Conservation (phyloP, 2,888 invertebrate genomes). For the Leucophora obtusa region DNA sequence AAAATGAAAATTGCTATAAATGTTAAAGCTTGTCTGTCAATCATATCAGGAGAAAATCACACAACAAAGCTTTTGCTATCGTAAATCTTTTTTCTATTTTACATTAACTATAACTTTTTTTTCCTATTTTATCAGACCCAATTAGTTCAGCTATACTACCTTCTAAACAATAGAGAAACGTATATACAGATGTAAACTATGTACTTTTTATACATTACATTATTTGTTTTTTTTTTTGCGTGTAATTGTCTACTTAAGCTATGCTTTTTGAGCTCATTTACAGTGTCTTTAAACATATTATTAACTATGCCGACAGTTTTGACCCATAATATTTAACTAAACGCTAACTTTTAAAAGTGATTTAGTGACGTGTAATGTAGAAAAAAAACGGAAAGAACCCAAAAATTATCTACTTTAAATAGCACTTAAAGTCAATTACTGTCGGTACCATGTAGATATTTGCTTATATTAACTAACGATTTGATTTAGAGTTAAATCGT, state of each 20-base stretch:
- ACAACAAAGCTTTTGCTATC: not conserved
- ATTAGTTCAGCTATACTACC: conserved; percentile 54
- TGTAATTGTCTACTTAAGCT: conserved; percentile 53
- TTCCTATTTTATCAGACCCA: conserved; percentile 15
- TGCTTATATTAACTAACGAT: conserved; percentile 27
- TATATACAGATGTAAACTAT: too few species aligned
- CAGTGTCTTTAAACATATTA: conserved; percentile 50
- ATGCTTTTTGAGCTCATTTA: conserved; percentile 57
- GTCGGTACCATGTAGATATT: conserved; percentile 35
- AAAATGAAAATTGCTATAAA: not conserved
- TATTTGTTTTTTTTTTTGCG: conserved; percentile 39
- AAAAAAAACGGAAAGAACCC: conserved; percentile 19
- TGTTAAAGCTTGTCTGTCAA: not conserved
- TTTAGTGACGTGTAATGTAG: not conserved
- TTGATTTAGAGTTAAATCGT: not conserved
- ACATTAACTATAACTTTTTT: not conserved
- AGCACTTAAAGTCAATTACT: conserved; percentile 52
- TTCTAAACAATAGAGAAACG: not conserved
- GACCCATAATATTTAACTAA: conserved; percentile 38
- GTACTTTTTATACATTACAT: conserved; percentile 14
- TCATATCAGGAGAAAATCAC: not conserved
- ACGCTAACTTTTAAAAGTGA: conserved; percentile 12
- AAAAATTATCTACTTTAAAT: conserved; percentile 51
- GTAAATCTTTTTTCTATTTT: not conserved
- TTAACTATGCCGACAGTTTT: conserved; percentile 45